These are phyloP conservation scores for Corythornis cristatus DNA, from an alignment of 2,113 vertebrate species.

Conservation along the genomic window DNA sequence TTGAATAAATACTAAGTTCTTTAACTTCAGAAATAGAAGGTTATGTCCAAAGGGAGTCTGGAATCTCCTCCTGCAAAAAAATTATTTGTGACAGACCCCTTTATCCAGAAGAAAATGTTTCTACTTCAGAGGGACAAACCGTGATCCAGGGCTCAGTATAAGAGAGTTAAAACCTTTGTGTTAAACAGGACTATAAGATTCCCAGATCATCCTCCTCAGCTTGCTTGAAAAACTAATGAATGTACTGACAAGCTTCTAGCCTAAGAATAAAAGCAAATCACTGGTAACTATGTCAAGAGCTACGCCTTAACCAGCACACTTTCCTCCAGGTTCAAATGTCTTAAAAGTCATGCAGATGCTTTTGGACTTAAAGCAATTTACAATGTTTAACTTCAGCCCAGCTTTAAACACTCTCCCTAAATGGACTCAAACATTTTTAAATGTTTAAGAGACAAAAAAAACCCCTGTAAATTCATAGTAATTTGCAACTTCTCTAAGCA, in stretches of 20 bases:
- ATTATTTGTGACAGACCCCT: background rate
- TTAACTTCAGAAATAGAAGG: background rate
- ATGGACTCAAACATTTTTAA: background rate
- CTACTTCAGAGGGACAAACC: background rate
- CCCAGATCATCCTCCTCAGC: background rate
- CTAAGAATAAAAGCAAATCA: background rate
- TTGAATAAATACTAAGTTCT: background rate
- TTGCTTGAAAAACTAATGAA: background rate
- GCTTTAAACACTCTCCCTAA: background rate
- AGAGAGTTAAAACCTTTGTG: background rate
- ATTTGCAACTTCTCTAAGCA: background rate
- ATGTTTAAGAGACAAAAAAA: background rate
- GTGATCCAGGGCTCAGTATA: background rate
- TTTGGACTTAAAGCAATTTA: background rate
- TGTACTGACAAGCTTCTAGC: background rate
- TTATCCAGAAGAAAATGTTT: background rate
- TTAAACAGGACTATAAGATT: background rate
- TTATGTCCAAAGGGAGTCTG: background rate
- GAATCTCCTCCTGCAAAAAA: background rate
- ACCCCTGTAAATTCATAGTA: background rate
- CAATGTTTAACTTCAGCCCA: background rate
- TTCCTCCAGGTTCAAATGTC: background rate
- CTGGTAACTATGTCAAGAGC: background rate
- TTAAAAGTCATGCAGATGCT: background rate
- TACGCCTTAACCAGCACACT: background rate